Base-by-base conservation (phyloP, 2,888 invertebrate genomes). In the Eremobia ochroleuca region DNA sequence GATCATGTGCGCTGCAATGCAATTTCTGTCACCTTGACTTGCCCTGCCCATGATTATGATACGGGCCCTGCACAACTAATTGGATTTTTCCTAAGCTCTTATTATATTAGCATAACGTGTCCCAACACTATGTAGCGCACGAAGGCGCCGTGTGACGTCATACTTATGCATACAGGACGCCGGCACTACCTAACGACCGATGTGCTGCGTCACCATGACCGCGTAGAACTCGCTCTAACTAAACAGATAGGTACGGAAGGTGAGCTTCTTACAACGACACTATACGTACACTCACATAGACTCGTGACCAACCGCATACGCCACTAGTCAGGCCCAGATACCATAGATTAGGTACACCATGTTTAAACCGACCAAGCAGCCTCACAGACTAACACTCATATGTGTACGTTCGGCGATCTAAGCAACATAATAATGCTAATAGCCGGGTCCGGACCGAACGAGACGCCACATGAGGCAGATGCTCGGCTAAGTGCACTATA, bases 71-170 rank as follows among this genome's bases (percentile, higher is more conserved):
- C 18, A 34, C n/a, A 25, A 69, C 37, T 59, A 37, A 59, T 68
- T 68, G 13, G 11, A n/a, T 8, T n/a, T 13, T 68, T n/a, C 11
- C n/a, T 5, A 37, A n/a, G 34, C 21, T n/a, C 37, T 21, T 37
- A 28, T 28, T 69, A 61, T 28, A 28, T 69, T 69, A 28, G n/a
- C 37, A 37, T 59, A 28, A 34, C 68, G n/a, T 52, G n/a, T 59
- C 4, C n/a, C 11, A 37, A 21, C 46, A 67, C 46, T 52, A 49
- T 68, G 49, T 46, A n/a, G 34, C 34, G 34, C n/a, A 68, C 18
- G 28, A 37, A 25, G 13, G 21, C 11, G 6, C 6, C 68, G 11
- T 37, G 21, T 62, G 69, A 69, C 21, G 69, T 62, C 37, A 62
- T 62, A 21, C n/a, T 21, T 61, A 69, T 68, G n/a, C 59, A 37